Base-by-base conservation (phyloP, 2,797 vertebrate genomes). In the Gobionotothen gibberifrons region DNA sequence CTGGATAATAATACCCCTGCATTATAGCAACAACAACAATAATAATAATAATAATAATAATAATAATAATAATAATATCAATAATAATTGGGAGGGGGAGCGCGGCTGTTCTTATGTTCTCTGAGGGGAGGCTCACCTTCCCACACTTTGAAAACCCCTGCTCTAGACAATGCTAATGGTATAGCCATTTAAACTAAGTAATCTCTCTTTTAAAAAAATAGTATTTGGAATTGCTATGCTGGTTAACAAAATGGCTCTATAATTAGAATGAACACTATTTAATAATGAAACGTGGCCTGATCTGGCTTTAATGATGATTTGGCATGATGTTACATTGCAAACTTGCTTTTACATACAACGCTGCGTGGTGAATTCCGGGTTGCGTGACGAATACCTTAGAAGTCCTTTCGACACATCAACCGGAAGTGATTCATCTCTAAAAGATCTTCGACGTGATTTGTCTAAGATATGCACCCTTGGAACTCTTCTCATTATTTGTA, bases 371-470 rank as follows among this genome's bases (percentile, higher is more conserved):
- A 47, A 69, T 68, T 65, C 56, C 16, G n/a, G n/a, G n/a, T n/a
- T n/a, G n/a, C n/a, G n/a, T n/a, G n/a, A n/a, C n/a, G 57, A 69
- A 76, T 68, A 79, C 81, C 15, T 10, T 39, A 70, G 42, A 67
- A 75, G 58, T 61, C 62, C 73, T 72, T 73, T 83, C 81, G 73
- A 59, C 52, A 40, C 49, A 7, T 15, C 82, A 69, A 57, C 9
- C 52, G 49, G 60, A 65, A 57, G 52, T 74, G 77, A 87, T 83
- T 88, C 72, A 85, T 84, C 85, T 76, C 60, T 51, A 71, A 7
- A 51, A 72, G 81, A 53, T 55, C 69, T 63, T 69, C 60, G 3
- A 43, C n/a, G 2, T 51, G 72, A 76, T 83, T 69, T 76, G 65
- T 67, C 68, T 82, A 36, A 65, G 66, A 82, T 46, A 12, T 59